phyloP scores from a whole-genome alignment of 2,797 vertebrate genomes.

The Phataginus tricuspis region DNA sequence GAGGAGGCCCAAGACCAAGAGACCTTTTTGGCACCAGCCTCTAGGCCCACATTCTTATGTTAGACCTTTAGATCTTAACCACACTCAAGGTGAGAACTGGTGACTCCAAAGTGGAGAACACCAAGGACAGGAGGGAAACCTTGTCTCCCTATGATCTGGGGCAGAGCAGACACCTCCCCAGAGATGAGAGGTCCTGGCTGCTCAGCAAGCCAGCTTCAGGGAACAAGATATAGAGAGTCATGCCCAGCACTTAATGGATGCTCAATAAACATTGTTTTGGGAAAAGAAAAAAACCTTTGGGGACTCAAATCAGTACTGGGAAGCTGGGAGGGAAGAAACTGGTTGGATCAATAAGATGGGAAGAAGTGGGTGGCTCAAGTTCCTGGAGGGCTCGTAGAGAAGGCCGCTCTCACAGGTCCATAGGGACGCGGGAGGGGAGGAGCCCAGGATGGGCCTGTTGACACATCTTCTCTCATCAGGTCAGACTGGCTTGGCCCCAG shows the following conservation, averaged over 20 bases:
- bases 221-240: background rate
- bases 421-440: fast-evolving
- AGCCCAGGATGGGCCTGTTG: background rate
- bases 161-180: background rate
- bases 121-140: background rate
- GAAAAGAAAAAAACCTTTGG: background rate
- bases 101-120: background rate
- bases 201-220: background rate
- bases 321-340: background rate
- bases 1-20: background rate
- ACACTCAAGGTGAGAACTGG: background rate
- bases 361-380: background rate
- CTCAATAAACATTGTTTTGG: background rate
- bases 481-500: background rate
- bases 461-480: background rate
- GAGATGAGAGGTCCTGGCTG: background rate
- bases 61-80: background rate
- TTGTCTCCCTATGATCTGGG: background rate
- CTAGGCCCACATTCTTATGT: background rate
- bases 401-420: background rate
- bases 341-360: background rate
- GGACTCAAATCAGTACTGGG: background rate
- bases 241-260: background rate
- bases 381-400: background rate
- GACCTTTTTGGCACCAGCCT: background rate